Evolutionary conservation across 35 echinoderm and acorn worm genomes (phyloP), one percentile per base, ranked within the genome.

Genomic region (Chiridota heheva): DNA sequence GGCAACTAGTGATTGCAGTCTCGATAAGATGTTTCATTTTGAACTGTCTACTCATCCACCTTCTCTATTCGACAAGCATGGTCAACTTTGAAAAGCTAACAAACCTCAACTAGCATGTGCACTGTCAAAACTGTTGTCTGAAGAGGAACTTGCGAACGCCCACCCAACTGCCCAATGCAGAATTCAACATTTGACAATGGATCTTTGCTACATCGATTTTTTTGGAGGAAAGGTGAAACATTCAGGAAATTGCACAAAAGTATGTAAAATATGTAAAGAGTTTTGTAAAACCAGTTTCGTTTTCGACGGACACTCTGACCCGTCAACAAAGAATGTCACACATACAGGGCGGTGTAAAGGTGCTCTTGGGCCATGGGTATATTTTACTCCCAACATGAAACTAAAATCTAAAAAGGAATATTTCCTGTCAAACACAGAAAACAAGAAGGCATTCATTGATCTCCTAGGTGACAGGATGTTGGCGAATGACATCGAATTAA

Each of bases 61-160:
- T 42, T 1, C 57, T 2, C 20, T 72, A 1, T 72, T 72, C 20
- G 18, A 5, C 22, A 39, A 3, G 44, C 3, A 42, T 5, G 68
- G 68, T 28, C 40, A 48, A 7, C 46, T 74, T 12, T 6, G 46
- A 13, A 6, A 45, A 74, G 40, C 70, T 33, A 74, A 45, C 17
- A 74, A 74, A 36, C 70, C 40, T 34, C 41, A 74, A 45, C 70
- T 74, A 16, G 70, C 70, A 13, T 41, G 53, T 74, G 70, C 70
- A n/a, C 30, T 34, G 24, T 15, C 65, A 40, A 35, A 16, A 18
- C 22, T n/a, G 37, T 69, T 40, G 42, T 36, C 65, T 40, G 24
- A 69, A 40, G 65, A 69, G 24, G 3, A 6, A n/a, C 57, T 18
- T 27, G 32, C 44, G 71, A 60, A n/a, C 22, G 22, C 22, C 32